Base-by-base conservation (phyloP, 1,140 invertebrate species). In the Diprion similis region DNA sequence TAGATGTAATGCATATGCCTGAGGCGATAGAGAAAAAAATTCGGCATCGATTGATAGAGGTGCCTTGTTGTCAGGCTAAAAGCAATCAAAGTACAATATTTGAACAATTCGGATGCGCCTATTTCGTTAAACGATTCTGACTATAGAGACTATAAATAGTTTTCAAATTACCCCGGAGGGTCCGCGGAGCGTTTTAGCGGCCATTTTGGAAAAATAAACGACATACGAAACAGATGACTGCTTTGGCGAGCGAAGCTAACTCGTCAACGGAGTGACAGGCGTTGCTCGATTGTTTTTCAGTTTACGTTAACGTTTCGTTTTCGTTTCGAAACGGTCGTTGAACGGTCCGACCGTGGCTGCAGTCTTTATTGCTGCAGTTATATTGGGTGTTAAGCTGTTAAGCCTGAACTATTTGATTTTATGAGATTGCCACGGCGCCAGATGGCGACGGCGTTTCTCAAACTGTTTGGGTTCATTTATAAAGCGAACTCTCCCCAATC, bases 121-220 rank as follows among this genome's bases (percentile, higher is more conserved):
- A 78, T 78, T 78, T 73, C 59, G 73, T 78, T 76, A 75, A 76
- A 78, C 64, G 70, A 76, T 73, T 46, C 73, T 71, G 77, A 46
- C 74, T 67, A 65, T 71, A 73, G 70, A 51, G 71, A 71, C 79
- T 86, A 85, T 86, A 85, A 86, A 86, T 87, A 86, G 82, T 77
- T 70, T 51, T 82, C 75, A 80, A 85, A 84, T 85, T 84, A 83
- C 83, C 78, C 79, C 78, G 78, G 51, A 82, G 82, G 80, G 80
- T 77, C 80, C 74, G 78, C 77, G 79, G 80, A 76, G 74, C 83
- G 78, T 86, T 87, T 87, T 87, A 85, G 83, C 84, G 78, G 83
- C 78, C 83, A 84, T 85, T 81, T 85, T 86, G 82, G 82, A 86
- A 85, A 85, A 85, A 86, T 85, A 85, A 86, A 86, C 83, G 78